Evolutionary conservation across 2,888 invertebrate species (phyloP).

Genomic region (Sphaerophoria taeniata): DNA sequence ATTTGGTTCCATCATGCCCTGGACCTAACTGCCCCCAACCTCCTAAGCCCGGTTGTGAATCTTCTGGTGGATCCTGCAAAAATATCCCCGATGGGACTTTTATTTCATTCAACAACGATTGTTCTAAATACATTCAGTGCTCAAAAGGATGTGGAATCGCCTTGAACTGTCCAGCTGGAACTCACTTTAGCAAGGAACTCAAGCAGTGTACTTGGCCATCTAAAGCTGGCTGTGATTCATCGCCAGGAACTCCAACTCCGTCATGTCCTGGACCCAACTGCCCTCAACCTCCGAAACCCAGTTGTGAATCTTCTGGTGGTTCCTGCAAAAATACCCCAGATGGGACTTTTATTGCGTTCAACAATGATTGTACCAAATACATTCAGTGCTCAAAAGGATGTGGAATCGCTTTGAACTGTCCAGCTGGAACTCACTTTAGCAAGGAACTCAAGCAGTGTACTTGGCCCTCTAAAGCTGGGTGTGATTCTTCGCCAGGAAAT

Average conservation of each 20-base stretch:
- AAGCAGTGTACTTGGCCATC: constrained; percentile 68
- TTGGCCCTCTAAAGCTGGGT: constrained; percentile 75
- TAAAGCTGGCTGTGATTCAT: constrained; percentile 75
- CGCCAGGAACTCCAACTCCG: neutral
- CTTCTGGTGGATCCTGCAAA: constrained; percentile 35
- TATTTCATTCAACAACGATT: constrained; percentile 49
- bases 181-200: constrained; percentile 48
- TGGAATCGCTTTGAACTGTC: constrained; percentile 45
- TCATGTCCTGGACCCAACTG: neutral
- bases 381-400: constrained; percentile 50
- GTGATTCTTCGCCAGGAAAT: constrained; percentile 45
- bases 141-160: constrained; percentile 24
- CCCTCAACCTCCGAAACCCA: neutral
- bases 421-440: constrained; percentile 41
- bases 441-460: constrained; percentile 51
- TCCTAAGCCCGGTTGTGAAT: constrained; percentile 27
- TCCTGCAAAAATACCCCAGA: neutral
- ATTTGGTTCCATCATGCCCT: neutral
- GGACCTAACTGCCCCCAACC: constrained; percentile 16
- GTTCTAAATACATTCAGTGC: constrained; percentile 58
- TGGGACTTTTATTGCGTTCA: constrained; percentile 26
- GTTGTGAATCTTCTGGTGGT: neutral
- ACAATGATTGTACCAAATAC: constrained; percentile 54
- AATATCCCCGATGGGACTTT: constrained; percentile 10
- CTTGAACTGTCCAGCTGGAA: constrained; percentile 42